Base-by-base conservation (phyloP, 2,888 invertebrate species). In the Uropetala carovei region DNA sequence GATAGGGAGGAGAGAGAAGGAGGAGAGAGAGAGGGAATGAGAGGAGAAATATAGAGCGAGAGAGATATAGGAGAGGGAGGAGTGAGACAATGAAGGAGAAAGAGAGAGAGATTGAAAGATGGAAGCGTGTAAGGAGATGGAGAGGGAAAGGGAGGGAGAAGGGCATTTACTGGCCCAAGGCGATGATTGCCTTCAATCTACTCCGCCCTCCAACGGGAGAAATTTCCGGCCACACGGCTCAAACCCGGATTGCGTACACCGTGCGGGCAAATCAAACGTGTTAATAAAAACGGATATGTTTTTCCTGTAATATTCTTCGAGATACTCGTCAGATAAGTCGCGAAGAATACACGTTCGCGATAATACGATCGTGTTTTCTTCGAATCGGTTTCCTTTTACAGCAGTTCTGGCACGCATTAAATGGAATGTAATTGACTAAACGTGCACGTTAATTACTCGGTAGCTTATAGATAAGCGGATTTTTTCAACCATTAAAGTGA, bases 111-210 rank as follows among this genome's bases (percentile, higher is more conserved):
- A 22, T 64, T 64, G 16, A 64, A 64, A 64, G 18, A 64, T 64
- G 64, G n/a, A n/a, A n/a, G n/a, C n/a, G n/a, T n/a, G n/a, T n/a
- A n/a, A 5, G 5, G 43, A 43, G 18, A 18, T 9, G 68, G 18
- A 16, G 64, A 14, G 14, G n/a, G 2, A 64, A 18, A 16, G 16
- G 68, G 22, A 7, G 68, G n/a, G 22, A 68, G 68, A 68, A 22
- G 68, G 68, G 10, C 22, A 68, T 68, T 68, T 68, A 68, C 43
- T 43, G 43, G 43, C 43, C 43, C 43, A 43, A 43, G 18, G 68
- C 68, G 68, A 9, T 68, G 68, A 68, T 68, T 68, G n/a, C 68
- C 68, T 68, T 68, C 68, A 22, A 68, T 68, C 68, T n/a, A n/a
- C 68, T 68, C 68, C 68, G n/a, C 68, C 68, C 22, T 68, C 22